These are phyloP conservation scores for Argyrosomus japonicus DNA, from an alignment of 2,113 vertebrate genomes.

Conservation along the genomic window DNA sequence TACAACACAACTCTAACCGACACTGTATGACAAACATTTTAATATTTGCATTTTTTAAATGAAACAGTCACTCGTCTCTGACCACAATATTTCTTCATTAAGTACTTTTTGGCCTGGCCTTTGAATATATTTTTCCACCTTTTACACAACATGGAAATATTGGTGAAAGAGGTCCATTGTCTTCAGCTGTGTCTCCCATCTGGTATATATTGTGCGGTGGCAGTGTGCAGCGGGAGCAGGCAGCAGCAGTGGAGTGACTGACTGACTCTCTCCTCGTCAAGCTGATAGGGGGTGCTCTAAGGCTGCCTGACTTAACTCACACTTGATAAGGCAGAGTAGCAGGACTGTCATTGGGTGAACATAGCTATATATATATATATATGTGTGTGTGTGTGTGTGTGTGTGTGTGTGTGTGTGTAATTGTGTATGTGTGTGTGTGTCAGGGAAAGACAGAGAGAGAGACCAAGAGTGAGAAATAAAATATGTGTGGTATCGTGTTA, in stretches of 20 bases:
- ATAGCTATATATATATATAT: slow-evolving; percentile 8
- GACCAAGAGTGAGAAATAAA: slow-evolving; percentile 55
- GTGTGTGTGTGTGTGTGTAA: slow-evolving; percentile 20
- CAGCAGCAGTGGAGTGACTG: slow-evolving; percentile 49
- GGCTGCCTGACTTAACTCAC: slow-evolving; percentile 77
- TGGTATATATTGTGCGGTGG: slow-evolving; percentile 76
- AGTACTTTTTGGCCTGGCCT: slow-evolving; percentile 10
- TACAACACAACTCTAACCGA: not conserved
- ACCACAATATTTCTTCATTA: slow-evolving; percentile 32
- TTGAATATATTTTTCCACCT: slow-evolving; percentile 50
- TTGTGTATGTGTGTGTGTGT: slow-evolving; percentile 29
- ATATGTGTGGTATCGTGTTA: slow-evolving; percentile 59
- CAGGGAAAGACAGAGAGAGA: slow-evolving; percentile 12
- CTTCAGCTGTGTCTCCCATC: slow-evolving; percentile 73
- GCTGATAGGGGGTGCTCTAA: slow-evolving; percentile 87
- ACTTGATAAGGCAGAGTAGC: slow-evolving; percentile 69
- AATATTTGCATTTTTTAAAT: not conserved
- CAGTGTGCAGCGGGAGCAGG: slow-evolving; percentile 38
- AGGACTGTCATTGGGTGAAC: slow-evolving; percentile 62
- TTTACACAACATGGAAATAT: slow-evolving; percentile 67
- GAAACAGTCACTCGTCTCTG: slow-evolving; percentile 17
- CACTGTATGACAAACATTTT: slow-evolving; percentile 6
- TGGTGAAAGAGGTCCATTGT: slow-evolving; percentile 76
- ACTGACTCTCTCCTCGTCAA: slow-evolving; percentile 72
- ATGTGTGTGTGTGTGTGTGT: slow-evolving; percentile 19